A percentile compares a stretch with the other conserved stretches of the same genome.
Evolutionary conservation across 2,797 vertebrate species (phyloP).

Genomic region (Catostomus latipinnis): DNA sequence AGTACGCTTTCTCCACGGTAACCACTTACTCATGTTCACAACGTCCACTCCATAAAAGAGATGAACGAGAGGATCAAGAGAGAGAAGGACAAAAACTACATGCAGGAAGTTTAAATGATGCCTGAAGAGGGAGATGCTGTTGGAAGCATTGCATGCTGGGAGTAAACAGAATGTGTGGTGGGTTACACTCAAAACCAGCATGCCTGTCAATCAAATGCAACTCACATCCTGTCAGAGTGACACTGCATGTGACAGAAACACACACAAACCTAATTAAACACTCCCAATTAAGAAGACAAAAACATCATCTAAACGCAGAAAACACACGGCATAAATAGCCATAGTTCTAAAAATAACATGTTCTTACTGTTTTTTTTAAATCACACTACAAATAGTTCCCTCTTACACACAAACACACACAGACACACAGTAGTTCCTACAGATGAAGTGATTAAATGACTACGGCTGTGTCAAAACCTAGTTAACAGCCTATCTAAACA

Average conservation of each 20-base stretch:
- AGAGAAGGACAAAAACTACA: conserved; percentile 18
- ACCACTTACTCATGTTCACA: conserved; percentile 79
- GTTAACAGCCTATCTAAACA: too few relatives aligned
- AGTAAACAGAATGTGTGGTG: conserved; percentile 10
- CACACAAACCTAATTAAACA: too few relatives aligned
- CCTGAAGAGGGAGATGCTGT: conserved; percentile 50
- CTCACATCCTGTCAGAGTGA: conserved; percentile 28
- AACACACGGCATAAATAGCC: too few relatives aligned
- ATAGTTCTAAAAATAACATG: too few relatives aligned
- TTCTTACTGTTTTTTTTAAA: too few relatives aligned
- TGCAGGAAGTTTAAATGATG: conserved; percentile 50
- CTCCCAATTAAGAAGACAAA: neutral
- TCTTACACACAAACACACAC: too few relatives aligned
- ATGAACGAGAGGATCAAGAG: neutral
- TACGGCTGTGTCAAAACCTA: too few relatives aligned
- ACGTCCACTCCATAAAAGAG: conserved; percentile 9
- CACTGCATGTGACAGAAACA: conserved; percentile 1
- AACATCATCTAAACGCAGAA: neutral
- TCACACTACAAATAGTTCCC: too few relatives aligned
- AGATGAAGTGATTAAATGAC: too few relatives aligned
- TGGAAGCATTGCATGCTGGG: conserved; percentile 61
- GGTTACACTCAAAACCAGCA: neutral
- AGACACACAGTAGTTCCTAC: too few relatives aligned
- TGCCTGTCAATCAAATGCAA: conserved; percentile 2
- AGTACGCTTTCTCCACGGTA: conserved; percentile 70